phyloP scores from a whole-genome alignment of 1,140 invertebrate species.

The Calephelis virginiensis region DNA sequence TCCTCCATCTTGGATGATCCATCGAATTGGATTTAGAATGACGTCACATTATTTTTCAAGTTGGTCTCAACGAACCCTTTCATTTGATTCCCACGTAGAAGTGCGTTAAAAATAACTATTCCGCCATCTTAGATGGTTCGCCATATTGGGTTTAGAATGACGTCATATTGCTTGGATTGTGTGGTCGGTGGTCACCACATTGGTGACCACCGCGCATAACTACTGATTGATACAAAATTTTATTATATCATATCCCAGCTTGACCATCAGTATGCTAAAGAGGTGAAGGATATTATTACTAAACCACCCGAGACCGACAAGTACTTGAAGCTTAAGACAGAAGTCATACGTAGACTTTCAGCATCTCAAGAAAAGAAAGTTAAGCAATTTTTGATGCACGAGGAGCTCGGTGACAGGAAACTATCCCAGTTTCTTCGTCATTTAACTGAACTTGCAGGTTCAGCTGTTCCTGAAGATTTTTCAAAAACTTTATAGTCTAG shows the following conservation, averaged over 20 bases:
- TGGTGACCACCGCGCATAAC: constrained; percentile 35
- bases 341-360: constrained; percentile 36
- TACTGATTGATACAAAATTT: too few species aligned
- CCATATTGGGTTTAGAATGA: too few species aligned
- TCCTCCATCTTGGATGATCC: too few species aligned
- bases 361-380: constrained; percentile 30
- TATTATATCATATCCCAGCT: constrained; percentile 26
- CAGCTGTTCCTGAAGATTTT: too few species aligned
- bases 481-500: constrained; percentile 26
- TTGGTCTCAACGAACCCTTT: too few species aligned
- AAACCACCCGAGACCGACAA: constrained; percentile 20
- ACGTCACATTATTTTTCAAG: too few species aligned
- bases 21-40: too few species aligned
- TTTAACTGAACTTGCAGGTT: neutral
- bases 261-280: constrained; percentile 20
- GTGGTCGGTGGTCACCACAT: too few species aligned
- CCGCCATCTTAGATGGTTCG: too few species aligned
- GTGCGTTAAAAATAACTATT: too few species aligned
- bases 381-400: constrained; percentile 21
- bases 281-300: constrained; percentile 26
- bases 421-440: constrained; percentile 32
- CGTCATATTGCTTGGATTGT: too few species aligned
- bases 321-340: constrained; percentile 39
- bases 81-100: too few species aligned
- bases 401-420: constrained; percentile 34